phyloP scores from a whole-genome alignment of 2,888 invertebrate genomes.

The Caenorhabditis panamensis region DNA sequence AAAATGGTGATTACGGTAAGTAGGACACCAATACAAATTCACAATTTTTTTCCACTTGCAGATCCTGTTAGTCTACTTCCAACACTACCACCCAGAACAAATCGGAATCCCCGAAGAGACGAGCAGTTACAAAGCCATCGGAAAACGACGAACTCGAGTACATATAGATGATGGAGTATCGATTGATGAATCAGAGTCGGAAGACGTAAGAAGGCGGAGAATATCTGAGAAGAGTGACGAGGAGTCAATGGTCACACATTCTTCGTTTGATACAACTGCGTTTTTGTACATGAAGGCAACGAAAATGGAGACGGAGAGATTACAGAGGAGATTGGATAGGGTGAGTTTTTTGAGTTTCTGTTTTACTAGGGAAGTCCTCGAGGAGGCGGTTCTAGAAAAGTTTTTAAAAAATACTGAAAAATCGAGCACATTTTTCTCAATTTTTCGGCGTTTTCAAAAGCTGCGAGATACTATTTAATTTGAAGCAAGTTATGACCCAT shows the following conservation, averaged over 20 bases:
- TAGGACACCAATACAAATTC: neutral
- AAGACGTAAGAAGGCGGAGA: neutral
- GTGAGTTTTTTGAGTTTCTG: too few species aligned
- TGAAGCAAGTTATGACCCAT: too few species aligned
- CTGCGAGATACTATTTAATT: too few species aligned
- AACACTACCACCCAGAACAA: slow-evolving; percentile 66
- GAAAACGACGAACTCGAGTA: slow-evolving; percentile 47
- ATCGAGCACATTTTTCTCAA: too few species aligned
- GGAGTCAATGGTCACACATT: slow-evolving; percentile 49
- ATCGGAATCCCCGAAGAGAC: slow-evolving; percentile 69
- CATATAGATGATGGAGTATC: slow-evolving; percentile 58
- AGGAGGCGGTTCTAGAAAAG: too few species aligned
- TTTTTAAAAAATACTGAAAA: neutral
- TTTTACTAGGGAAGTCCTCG: too few species aligned
- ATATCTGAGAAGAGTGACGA: slow-evolving; percentile 12
- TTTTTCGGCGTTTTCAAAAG: too few species aligned
- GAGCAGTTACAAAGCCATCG: slow-evolving; percentile 63
- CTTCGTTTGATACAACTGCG: slow-evolving; percentile 64
- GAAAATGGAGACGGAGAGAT: slow-evolving; percentile 59
- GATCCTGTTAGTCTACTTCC: slow-evolving; percentile 65
- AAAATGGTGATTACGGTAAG: slow-evolving; percentile 58
- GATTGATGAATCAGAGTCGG: slow-evolving; percentile 35
- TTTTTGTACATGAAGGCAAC: slow-evolving; percentile 68
- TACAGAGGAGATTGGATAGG: slow-evolving; percentile 64
- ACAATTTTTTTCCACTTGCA: slow-evolving; percentile 22